A percentile compares a stretch with the other conserved stretches of the same genome.
phyloP scores from a whole-genome alignment of 2,113 vertebrate species.

The Paratilapia polleni region DNA sequence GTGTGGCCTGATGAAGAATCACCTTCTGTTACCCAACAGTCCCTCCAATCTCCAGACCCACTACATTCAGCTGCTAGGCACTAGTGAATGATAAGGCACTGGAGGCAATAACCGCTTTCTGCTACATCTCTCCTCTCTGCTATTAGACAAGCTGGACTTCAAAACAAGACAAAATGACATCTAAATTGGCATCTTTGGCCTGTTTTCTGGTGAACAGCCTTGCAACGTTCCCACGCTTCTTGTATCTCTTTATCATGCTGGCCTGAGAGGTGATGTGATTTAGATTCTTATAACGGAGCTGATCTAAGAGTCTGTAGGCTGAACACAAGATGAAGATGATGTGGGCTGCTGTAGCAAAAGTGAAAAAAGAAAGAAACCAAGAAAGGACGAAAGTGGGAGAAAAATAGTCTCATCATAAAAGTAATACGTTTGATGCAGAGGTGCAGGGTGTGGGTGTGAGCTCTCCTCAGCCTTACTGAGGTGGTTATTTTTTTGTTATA shows the following conservation, averaged over 20 bases:
- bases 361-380: neutral
- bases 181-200: constrained; percentile 59
- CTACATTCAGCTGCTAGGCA: constrained; percentile 25
- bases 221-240: neutral
- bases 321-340: neutral
- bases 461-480: constrained; percentile 15
- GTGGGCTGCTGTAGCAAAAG: neutral
- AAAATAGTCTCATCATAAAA: neutral
- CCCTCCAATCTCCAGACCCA: constrained; percentile 19
- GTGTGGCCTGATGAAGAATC: constrained; percentile 46
- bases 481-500: constrained; percentile 23
- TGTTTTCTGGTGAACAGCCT: constrained; percentile 27
- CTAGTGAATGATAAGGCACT: constrained; percentile 45
- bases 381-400: neutral
- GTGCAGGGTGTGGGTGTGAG: neutral
- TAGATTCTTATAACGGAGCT: constrained; percentile 17
- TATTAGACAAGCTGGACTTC: constrained; percentile 52
- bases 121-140: constrained; percentile 34
- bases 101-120: constrained; percentile 36
- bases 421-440: constrained; percentile 9
- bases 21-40: constrained; percentile 32
- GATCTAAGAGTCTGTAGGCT: neutral
- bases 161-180: constrained; percentile 58
- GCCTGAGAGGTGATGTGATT: constrained; percentile 23
- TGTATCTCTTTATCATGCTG: constrained; percentile 28